Evolutionary conservation across 2,797 vertebrate genomes (phyloP).

Genomic region (Melopsittacus undulatus): DNA sequence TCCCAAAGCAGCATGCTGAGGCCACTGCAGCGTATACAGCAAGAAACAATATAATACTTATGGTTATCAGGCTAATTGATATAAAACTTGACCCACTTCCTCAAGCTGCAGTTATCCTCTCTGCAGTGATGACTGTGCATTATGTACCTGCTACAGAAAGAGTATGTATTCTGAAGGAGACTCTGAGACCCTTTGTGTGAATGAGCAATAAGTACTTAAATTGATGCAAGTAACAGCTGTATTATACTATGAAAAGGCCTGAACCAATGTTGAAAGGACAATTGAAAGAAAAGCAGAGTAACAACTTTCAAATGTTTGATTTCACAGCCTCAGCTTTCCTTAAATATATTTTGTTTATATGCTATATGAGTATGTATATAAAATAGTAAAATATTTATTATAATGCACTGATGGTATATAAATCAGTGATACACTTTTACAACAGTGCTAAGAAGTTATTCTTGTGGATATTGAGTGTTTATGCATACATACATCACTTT

Average conservation of each 20-base stretch:
- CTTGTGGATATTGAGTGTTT: slow-evolving; percentile 19
- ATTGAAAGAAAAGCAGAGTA: not conserved
- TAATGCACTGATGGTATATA: not conserved
- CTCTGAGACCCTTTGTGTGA: not conserved
- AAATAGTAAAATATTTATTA: slow-evolving; percentile 28
- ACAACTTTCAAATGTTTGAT: not conserved
- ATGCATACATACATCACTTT: slow-evolving; percentile 27
- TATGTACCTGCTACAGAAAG: not conserved
- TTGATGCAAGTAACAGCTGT: not conserved
- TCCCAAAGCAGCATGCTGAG: not conserved
- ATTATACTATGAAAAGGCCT: not conserved
- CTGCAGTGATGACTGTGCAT: not conserved
- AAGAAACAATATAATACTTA: not conserved
- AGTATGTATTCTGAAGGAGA: not conserved
- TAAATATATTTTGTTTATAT: slow-evolving; percentile 11
- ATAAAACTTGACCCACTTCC: not conserved
- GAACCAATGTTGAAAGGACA: not conserved
- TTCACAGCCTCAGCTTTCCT: not conserved
- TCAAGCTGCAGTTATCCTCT: not conserved
- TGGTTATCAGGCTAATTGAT: not conserved
- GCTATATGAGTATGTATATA: not conserved
- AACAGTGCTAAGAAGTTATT: slow-evolving; percentile 18
- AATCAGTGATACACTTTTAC: slow-evolving; percentile 37
- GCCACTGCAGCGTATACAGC: not conserved
- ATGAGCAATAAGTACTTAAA: not conserved